phyloP scores from a whole-genome alignment of 2,113 vertebrate genomes.

The Bagarius yarrelli region DNA sequence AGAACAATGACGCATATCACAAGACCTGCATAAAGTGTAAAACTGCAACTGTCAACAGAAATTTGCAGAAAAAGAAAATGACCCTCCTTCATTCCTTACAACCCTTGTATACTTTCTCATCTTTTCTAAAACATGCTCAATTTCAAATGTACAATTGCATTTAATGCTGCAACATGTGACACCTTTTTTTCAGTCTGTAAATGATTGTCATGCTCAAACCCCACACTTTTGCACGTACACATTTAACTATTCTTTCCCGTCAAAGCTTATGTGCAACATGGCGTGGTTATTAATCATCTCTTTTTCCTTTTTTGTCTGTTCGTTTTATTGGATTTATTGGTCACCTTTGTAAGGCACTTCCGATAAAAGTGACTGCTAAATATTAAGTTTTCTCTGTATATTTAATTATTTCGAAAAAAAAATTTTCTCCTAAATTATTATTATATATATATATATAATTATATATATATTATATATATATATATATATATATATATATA shows the following conservation, averaged over 20 bases:
- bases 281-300: background rate
- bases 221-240: background rate
- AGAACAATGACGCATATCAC: background rate
- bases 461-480: too few species aligned
- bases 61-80: background rate
- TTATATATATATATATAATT: too few species aligned
- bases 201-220: conserved; percentile 1
- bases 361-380: background rate
- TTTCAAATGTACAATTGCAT: background rate
- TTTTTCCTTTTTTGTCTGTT: too few species aligned
- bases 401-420: background rate
- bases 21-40: background rate
- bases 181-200: background rate
- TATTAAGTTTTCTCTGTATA: background rate
- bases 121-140: background rate
- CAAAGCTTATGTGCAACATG: background rate
- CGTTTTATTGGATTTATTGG: background rate
- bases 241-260: background rate
- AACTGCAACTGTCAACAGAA: background rate
- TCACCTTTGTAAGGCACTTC: background rate
- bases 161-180: background rate
- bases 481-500: too few species aligned
- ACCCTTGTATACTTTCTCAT: too few species aligned
- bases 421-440: too few species aligned
- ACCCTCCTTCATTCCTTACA: background rate